A percentile compares a stretch with the other conserved stretches of the same genome.
Evolutionary conservation across 2,113 vertebrate genomes (phyloP).

Genomic region (Campylomormyrus tamandua): DNA sequence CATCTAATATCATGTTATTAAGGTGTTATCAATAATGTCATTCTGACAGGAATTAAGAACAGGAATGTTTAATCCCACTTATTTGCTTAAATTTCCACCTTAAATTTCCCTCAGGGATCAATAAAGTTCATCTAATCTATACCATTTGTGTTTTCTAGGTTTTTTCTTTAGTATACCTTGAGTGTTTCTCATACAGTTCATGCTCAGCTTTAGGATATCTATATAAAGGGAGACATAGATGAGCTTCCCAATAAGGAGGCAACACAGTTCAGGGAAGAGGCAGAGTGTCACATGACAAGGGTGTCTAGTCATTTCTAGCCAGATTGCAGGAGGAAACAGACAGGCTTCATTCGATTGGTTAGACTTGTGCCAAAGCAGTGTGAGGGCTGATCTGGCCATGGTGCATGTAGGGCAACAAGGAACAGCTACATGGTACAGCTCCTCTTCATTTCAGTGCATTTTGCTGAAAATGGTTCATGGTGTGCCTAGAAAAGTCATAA

Average conservation of each 20-base stretch:
- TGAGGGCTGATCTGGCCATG: slow-evolving; percentile 60
- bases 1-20: slow-evolving; percentile 29
- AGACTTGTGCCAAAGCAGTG: slow-evolving; percentile 53
- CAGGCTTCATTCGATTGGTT: slow-evolving; percentile 43
- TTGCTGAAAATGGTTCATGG: slow-evolving; percentile 28
- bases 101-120: background rate
- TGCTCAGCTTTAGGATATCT: background rate
- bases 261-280: slow-evolving; percentile 59
- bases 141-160: background rate
- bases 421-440: slow-evolving; percentile 54
- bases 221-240: background rate
- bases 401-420: slow-evolving; percentile 55
- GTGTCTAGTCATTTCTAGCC: slow-evolving; percentile 60
- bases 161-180: background rate
- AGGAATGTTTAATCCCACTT: background rate
- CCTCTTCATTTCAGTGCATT: slow-evolving; percentile 60
- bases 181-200: background rate
- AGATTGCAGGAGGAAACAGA: slow-evolving; percentile 60
- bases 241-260: slow-evolving; percentile 53
- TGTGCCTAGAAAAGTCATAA: background rate
- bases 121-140: background rate
- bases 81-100: background rate
- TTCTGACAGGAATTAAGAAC: background rate
- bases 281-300: slow-evolving; percentile 51
- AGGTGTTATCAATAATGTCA: background rate